Conservation (phyloP, 2,113 vertebrate species). For the Tragelaphus imberbis region DNA sequence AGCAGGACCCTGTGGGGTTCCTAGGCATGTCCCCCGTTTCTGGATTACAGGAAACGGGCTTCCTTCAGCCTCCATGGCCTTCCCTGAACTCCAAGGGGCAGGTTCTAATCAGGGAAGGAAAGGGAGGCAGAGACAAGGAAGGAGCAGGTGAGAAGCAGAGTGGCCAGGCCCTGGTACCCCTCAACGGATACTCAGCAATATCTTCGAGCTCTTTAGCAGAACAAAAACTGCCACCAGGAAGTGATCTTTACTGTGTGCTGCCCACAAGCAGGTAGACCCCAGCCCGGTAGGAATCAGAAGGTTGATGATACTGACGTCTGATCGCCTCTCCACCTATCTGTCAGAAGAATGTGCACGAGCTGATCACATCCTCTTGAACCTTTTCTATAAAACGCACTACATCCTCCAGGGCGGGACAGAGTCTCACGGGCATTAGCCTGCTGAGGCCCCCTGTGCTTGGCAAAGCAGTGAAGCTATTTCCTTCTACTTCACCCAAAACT, state of each 20-base stretch:
- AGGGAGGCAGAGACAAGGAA: background rate
- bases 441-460: background rate
- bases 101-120: background rate
- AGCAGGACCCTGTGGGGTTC: background rate
- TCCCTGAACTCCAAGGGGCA: background rate
- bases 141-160: background rate
- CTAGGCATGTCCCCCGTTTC: background rate
- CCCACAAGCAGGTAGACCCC: background rate
- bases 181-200: background rate
- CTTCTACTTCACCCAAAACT: background rate
- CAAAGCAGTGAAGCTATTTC: background rate
- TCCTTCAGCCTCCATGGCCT: background rate
- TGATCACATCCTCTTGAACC: background rate
- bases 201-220: background rate
- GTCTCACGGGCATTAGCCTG: background rate
- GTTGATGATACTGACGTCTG: background rate
- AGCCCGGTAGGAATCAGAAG: background rate
- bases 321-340: background rate
- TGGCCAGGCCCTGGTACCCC: background rate
- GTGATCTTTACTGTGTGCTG: background rate
- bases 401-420: background rate
- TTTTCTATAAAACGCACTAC: background rate
- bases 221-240: rapidly evolving
- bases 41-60: background rate
- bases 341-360: background rate